Base-by-base conservation (phyloP, 2,113 vertebrate genomes). In the Lucifuga dentata region DNA sequence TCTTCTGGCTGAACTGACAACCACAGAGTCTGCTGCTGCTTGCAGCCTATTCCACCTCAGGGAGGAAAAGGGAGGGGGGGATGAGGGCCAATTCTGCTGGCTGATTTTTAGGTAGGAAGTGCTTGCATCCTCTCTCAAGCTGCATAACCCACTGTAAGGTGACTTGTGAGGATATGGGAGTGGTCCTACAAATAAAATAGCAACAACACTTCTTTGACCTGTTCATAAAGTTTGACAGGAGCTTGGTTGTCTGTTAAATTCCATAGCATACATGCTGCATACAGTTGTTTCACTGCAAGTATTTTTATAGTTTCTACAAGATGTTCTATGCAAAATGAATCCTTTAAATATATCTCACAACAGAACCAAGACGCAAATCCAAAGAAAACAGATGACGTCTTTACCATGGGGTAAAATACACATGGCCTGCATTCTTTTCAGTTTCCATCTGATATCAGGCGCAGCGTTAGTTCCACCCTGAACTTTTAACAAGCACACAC, bases 151-250 rank as follows among this genome's bases (percentile, higher is more conserved):
- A 81, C 84, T 89, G 83, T 75, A 86, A 85, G 84, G 84, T 86
- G 73, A 88, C 80, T 89, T 62, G 59, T 50, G 83, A 89, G 86
- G 82, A 89, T 73, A 72, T 87, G 84, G 88, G 83, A 83, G 87
- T 65, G 79, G 86, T 50, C 53, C 41, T 1, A 20, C 45, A 63
- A 73, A 82, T 13, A 51, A 73, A 70, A 73, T 26, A 61, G 39
- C 43, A 51, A 46, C 43, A 13, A 15, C 6, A 52, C 61, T 38
- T 68, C 49, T 57, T 43, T 35, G 74, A 60, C 53, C 46, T 8
- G 16, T 11, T n/a, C 5, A n/a, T n/a, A 5, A 15, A n/a, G 56
- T 58, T 19, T 11, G 8, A 49, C 70, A 52, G 60, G 29, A 67
- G 48, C 50, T n/a, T 10, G 48, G 24, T 5, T 9, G 26, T 32